phyloP scores from a whole-genome alignment of 1,140 invertebrate genomes.

The Papilio dardanus region DNA sequence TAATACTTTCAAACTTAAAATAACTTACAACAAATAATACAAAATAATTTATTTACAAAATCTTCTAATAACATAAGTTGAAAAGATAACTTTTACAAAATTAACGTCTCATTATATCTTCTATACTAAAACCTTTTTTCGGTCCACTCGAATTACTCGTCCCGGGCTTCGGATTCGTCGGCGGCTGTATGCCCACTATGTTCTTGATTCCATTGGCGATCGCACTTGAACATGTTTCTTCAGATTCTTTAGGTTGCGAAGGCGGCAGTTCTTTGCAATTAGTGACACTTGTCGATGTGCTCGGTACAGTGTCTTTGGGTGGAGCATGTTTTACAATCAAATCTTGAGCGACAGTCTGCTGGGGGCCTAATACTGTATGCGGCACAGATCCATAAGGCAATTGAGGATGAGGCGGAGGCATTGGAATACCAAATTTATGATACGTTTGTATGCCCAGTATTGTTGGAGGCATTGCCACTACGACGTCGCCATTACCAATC shows the following conservation, averaged over 20 bases:
- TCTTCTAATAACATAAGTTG: conserved; percentile 46
- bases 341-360: conserved; percentile 79
- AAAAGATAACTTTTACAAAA: conserved; percentile 39
- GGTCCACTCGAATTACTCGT: conserved; percentile 77
- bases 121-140: conserved; percentile 88
- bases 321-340: conserved; percentile 79
- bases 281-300: conserved; percentile 69
- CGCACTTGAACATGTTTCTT: conserved; percentile 62
- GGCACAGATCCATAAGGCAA: conserved; percentile 69
- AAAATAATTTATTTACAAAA: conserved; percentile 50
- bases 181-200: conserved; percentile 79
- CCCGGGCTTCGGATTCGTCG: conserved; percentile 77
- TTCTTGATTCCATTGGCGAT: conserved; percentile 79
- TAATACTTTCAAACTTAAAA: conserved; percentile 66
- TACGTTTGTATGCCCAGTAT: conserved; percentile 72
- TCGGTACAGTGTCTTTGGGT: conserved; percentile 75
- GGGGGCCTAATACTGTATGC: conserved; percentile 71
- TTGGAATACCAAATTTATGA: conserved; percentile 78
- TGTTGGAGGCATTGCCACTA: conserved; percentile 69
- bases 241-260: conserved; percentile 54
- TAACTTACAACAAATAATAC: conserved; percentile 41
- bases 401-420: conserved; percentile 78
- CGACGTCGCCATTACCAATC: conserved; percentile 62
- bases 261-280: conserved; percentile 63
- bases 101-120: conserved; percentile 88